Percentiles rank a stretch among this genome's conserved stretches.
These are phyloP conservation scores for Cephonodes hylas DNA, from an alignment of 2,888 invertebrate genomes.

Conservation along the genomic window DNA sequence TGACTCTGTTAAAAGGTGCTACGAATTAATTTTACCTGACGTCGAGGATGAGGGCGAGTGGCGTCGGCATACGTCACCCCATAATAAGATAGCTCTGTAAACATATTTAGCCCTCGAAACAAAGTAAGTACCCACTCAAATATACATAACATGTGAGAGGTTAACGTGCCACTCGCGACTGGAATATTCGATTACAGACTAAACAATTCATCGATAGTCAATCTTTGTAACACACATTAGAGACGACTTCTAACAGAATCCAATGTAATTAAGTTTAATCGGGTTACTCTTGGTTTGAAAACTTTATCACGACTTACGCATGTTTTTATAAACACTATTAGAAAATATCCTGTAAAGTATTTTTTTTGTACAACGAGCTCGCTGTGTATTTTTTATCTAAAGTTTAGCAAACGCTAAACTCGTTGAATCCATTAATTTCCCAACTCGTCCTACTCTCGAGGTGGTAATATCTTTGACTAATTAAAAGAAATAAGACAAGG, in stretches of 20 bases:
- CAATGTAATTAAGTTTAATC: too few species aligned
- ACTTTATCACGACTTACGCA: too few species aligned
- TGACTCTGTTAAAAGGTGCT: constrained; percentile 68
- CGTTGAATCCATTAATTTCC: constrained; percentile 34
- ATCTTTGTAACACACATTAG: too few species aligned
- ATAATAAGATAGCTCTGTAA: constrained; percentile 61
- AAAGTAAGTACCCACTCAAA: constrained; percentile 41
- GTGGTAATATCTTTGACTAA: constrained; percentile 41
- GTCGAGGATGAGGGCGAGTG: constrained; percentile 49
- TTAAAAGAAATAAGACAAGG: constrained; percentile 32
- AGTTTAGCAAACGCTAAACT: constrained; percentile 27
- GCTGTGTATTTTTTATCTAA: constrained; percentile 19
- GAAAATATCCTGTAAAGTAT: neutral
- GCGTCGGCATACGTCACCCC: constrained; percentile 57
- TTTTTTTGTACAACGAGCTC: neutral
- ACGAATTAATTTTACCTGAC: constrained; percentile 74
- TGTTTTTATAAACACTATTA: neutral
- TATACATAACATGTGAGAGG: constrained; percentile 31
- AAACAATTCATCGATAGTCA: too few species aligned
- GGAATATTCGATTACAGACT: neutral
- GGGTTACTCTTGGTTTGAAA: too few species aligned
- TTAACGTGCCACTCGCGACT: neutral
- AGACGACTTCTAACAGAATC: too few species aligned
- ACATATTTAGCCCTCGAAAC: constrained; percentile 42
- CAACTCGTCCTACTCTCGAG: constrained; percentile 29